Conservation (phyloP, 2,797 vertebrate species). For the Anguilla anguilla region DNA sequence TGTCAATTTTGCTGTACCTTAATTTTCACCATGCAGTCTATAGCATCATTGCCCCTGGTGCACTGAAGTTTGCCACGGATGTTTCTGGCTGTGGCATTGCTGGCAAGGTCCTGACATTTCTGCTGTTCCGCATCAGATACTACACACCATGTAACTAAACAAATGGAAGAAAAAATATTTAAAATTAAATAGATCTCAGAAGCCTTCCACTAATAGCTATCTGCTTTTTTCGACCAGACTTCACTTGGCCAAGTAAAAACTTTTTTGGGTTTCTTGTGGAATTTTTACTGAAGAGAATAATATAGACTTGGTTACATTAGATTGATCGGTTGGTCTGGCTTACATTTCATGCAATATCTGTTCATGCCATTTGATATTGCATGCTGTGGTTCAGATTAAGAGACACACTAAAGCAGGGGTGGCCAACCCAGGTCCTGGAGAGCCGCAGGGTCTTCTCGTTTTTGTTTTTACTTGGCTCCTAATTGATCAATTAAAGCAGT, state of each 20-base stretch:
- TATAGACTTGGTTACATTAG: neutral
- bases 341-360: neutral
- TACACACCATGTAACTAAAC: slow-evolving; percentile 76
- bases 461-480: too few relatives aligned
- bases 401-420: neutral
- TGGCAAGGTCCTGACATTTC: slow-evolving; percentile 76
- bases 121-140: slow-evolving; percentile 71
- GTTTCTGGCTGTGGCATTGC: slow-evolving; percentile 66
- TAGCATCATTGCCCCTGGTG: slow-evolving; percentile 64
- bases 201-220: too few relatives aligned
- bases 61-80: slow-evolving; percentile 70
- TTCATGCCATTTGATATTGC: neutral
- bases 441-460: too few relatives aligned
- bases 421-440: too few relatives aligned
- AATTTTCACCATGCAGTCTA: slow-evolving; percentile 76
- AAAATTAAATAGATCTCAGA: neutral
- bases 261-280: neutral
- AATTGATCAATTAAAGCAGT: too few relatives aligned
- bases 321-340: neutral
- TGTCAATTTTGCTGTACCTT: slow-evolving; percentile 62
- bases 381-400: neutral
- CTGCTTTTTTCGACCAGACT: neutral
- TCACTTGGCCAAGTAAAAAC: neutral
- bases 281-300: neutral
- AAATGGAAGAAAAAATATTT: neutral